These are phyloP conservation scores for Caenorhabditis sinica DNA, from an alignment of 2,888 invertebrate genomes.

Conservation along the genomic window DNA sequence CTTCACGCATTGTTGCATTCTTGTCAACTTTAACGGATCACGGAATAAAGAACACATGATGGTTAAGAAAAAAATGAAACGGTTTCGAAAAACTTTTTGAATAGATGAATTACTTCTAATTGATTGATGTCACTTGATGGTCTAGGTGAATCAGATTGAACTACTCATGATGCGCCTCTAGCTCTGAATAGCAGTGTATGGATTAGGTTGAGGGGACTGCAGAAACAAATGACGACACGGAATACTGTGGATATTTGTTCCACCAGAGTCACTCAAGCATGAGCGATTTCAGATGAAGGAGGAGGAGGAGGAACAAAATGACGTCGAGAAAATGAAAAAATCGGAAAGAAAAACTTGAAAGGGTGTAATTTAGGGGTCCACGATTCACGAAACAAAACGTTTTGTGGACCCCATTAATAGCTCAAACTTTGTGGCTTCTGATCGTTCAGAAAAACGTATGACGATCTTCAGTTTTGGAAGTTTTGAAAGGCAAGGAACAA, in stretches of 20 bases:
- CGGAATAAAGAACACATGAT: constrained; percentile 14
- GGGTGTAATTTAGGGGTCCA: neutral
- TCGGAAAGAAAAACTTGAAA: constrained; percentile 27
- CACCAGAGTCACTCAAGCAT: too few species aligned
- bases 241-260: too few species aligned
- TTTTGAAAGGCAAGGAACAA: neutral
- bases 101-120: neutral
- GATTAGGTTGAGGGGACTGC: neutral
- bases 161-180: neutral
- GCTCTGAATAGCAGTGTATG: too few species aligned
- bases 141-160: neutral
- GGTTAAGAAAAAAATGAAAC: neutral
- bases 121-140: constrained; percentile 6
- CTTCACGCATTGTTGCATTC: constrained; percentile 21
- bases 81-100: neutral
- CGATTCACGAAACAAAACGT: constrained; percentile 15
- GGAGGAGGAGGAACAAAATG: neutral
- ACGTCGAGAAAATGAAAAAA: neutral
- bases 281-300: too few species aligned
- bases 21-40: too few species aligned
- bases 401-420: constrained; percentile 13
- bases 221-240: too few species aligned
- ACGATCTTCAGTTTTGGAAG: neutral
- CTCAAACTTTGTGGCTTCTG: constrained; percentile 20
- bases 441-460: constrained; percentile 4